These are phyloP conservation scores for Drosophila orosa DNA, from an alignment of 1,140 invertebrate species.

Conservation along the genomic window DNA sequence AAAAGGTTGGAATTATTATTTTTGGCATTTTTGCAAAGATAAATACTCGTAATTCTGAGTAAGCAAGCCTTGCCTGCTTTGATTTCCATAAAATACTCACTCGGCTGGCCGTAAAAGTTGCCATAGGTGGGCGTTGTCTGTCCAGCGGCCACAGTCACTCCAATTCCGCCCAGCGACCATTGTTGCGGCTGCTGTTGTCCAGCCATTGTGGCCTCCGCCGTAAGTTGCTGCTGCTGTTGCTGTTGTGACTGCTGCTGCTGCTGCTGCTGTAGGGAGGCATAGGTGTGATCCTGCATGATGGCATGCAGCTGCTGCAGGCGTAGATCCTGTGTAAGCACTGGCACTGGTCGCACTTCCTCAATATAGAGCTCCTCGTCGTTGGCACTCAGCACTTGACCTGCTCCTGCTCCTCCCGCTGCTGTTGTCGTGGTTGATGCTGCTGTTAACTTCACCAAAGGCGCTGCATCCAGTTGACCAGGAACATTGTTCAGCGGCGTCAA, in stretches of 20 bases:
- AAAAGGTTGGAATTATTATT: slow-evolving; percentile 4
- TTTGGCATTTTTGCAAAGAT: neutral
- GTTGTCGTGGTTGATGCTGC: slow-evolving; percentile 16
- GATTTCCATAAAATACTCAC: too few species aligned
- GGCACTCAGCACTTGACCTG: slow-evolving; percentile 20
- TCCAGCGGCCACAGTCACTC: slow-evolving; percentile 56
- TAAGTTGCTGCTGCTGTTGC: slow-evolving; percentile 26
- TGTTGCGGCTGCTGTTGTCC: slow-evolving; percentile 60
- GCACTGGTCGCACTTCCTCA: slow-evolving; percentile 83
- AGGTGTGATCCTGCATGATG: slow-evolving; percentile 93
- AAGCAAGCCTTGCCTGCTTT: too few species aligned
- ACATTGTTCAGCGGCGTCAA: slow-evolving; percentile 39
- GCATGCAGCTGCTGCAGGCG: slow-evolving; percentile 85
- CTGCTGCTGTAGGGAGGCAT: slow-evolving; percentile 86
- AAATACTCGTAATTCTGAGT: too few species aligned
- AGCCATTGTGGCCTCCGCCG: slow-evolving; percentile 12
- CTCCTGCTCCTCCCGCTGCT: neutral
- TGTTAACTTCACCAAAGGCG: slow-evolving; percentile 20
- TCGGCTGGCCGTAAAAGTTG: slow-evolving; percentile 66
- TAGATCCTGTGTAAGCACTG: slow-evolving; percentile 85
- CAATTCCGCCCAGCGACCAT: slow-evolving; percentile 79
- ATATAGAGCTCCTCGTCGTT: slow-evolving; percentile 80
- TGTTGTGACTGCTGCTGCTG: slow-evolving; percentile 82
- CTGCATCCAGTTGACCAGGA: slow-evolving; percentile 27
- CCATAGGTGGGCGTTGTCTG: slow-evolving; percentile 38